Evolutionary conservation across 2,888 invertebrate genomes (phyloP).

Genomic region (Aricia artaxerxes): DNA sequence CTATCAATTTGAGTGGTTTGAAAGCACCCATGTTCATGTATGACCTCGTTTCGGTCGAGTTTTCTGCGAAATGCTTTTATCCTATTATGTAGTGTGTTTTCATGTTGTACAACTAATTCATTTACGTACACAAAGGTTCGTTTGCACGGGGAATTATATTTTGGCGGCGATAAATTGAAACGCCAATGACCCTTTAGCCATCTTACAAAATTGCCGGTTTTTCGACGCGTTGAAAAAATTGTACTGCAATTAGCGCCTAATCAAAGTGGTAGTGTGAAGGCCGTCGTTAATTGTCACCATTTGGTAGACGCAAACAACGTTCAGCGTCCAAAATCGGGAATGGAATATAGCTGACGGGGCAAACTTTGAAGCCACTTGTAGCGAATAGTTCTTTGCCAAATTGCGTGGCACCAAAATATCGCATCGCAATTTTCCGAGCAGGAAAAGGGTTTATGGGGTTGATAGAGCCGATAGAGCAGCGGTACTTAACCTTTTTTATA

Average conservation of each 20-base stretch:
- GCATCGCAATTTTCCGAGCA: background rate
- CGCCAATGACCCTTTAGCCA: background rate
- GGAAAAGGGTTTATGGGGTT: background rate
- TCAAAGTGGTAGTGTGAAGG: background rate
- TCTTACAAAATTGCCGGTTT: background rate
- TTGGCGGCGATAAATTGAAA: background rate
- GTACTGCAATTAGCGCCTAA: background rate
- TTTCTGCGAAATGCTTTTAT: slow-evolving; percentile 9
- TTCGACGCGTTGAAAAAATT: background rate
- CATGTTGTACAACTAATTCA: slow-evolving; percentile 14
- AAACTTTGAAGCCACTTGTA: background rate
- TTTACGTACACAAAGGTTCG: slow-evolving; percentile 15
- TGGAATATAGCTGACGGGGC: background rate
- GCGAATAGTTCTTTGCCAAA: no score
- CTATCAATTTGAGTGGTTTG: slow-evolving; percentile 5
- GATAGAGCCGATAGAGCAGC: no score
- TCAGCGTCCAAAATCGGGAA: background rate
- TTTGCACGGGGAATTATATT: background rate
- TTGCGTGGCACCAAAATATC: background rate
- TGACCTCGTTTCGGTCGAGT: slow-evolving; percentile 4
- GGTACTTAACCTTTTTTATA: no score
- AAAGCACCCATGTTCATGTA: slow-evolving; percentile 15
- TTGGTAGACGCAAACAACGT: background rate
- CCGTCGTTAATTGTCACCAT: background rate
- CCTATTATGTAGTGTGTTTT: background rate